phyloP scores from a whole-genome alignment of 2,797 vertebrate genomes.

The Avahi laniger region DNA sequence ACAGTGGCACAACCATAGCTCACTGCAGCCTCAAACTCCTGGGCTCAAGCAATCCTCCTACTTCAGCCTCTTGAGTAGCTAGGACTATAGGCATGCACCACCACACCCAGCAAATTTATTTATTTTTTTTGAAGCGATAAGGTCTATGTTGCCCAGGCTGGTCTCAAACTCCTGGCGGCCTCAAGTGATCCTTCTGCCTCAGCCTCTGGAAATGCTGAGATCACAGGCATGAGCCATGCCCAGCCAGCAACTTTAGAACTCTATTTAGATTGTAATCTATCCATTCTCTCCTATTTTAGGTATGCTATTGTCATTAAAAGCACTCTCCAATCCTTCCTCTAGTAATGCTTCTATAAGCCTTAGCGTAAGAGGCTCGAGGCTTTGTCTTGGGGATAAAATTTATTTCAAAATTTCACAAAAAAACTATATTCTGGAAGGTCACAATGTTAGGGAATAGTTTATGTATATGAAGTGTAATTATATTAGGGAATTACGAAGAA shows the following conservation, averaged over 20 bases:
- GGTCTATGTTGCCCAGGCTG: no score
- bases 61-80: no score
- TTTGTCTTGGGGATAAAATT: slow-evolving; percentile 3
- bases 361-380: not conserved
- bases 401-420: slow-evolving; percentile 42
- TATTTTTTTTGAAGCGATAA: no score
- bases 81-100: no score
- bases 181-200: not conserved
- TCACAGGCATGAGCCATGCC: not conserved
- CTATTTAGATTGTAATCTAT: not conserved
- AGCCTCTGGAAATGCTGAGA: not conserved
- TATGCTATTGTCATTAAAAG: not conserved
- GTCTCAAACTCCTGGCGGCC: no score
- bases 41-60: no score
- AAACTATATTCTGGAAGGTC: not conserved
- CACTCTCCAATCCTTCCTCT: not conserved
- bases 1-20: no score
- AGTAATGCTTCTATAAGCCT: not conserved
- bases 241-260: not conserved
- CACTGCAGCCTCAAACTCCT: no score
- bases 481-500: slow-evolving; percentile 34
- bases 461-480: not conserved
- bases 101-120: no score
- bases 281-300: not conserved
- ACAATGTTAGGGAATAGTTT: not conserved